Evolutionary conservation across 2,888 invertebrate genomes (phyloP), one percentile per base, ranked within the genome.

Genomic region (Drosophila seclusa): DNA sequence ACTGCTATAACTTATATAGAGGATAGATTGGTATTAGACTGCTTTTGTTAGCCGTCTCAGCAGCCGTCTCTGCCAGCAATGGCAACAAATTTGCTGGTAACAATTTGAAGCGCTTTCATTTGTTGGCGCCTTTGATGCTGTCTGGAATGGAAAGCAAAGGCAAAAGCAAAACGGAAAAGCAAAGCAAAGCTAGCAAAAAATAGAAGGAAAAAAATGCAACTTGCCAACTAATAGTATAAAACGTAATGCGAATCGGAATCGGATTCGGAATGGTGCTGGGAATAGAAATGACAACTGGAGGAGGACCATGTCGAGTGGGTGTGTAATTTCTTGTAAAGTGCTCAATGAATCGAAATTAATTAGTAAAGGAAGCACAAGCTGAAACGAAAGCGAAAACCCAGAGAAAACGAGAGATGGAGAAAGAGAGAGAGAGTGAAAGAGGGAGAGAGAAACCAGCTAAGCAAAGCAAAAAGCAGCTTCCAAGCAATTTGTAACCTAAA

Each of bases 291-390:
- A 69, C 40, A 54, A 38, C 57, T 13, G 21, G n/a, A 38, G 38
- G 24, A 42, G 57, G 49, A 32, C 48, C 40, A 27, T 34, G 68
- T 74, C 53, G 70, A 76, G 82, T 82, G 83, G 83, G 83, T 82
- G 80, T 86, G 87, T 85, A 87, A 89, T 89, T 84, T 78, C 82
- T 87, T 84, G 85, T 85, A 80, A 83, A 87, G 79, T 76, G 90
- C 87, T 90, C 91, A 91, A 88, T 90, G 90, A 91, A 90, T 85
- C 87, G 91, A 87, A 90, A 90, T 89, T 90, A 91, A 91, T 90
- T 89, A 88, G 79, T 88, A 85, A 73, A 70, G 79, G 86, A 90
- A 86, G 79, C 76, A 67, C 60, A 67, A 72, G 79, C 79, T 67
- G 74, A 64, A 68, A 13, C 54, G 64, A 63, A 70, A 71, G 79